Conservation (phyloP, 2,113 vertebrate species). For the Pangasianodon hypophthalmus region DNA sequence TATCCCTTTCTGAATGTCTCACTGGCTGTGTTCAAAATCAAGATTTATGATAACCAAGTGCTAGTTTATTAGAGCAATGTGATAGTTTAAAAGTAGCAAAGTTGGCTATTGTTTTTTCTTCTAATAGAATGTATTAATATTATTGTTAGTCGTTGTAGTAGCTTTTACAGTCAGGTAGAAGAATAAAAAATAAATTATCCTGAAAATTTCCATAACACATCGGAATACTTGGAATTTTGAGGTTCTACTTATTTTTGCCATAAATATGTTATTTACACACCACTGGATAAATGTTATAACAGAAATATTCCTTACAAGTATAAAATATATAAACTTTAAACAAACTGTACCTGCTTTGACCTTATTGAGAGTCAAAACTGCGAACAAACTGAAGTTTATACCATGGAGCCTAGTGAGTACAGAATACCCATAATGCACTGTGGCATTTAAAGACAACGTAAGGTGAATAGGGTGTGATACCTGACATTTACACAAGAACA, state of each 20-base stretch:
- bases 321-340: not conserved
- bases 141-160: not conserved
- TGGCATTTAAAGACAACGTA: not conserved
- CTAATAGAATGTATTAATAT: not conserved
- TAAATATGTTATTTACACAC: not conserved
- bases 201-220: not conserved
- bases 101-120: not conserved
- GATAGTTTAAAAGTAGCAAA: not conserved
- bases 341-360: not conserved
- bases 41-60: not conserved
- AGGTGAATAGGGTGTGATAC: not conserved
- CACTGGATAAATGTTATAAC: not conserved
- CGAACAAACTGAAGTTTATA: not conserved
- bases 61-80: not conserved
- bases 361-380: not conserved
- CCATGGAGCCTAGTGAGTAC: not conserved
- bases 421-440: slow-evolving; percentile 17
- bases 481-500: slow-evolving; percentile 9
- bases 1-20: not conserved
- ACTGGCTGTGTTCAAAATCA: not conserved
- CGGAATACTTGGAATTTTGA: not conserved
- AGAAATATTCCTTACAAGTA: not conserved
- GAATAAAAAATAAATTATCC: not conserved
- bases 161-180: not conserved
- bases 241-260: not conserved